A percentile compares a stretch with the other conserved stretches of the same genome.
phyloP scores from a whole-genome alignment of 2,797 vertebrate genomes.

The Acanthurus lineatus region DNA sequence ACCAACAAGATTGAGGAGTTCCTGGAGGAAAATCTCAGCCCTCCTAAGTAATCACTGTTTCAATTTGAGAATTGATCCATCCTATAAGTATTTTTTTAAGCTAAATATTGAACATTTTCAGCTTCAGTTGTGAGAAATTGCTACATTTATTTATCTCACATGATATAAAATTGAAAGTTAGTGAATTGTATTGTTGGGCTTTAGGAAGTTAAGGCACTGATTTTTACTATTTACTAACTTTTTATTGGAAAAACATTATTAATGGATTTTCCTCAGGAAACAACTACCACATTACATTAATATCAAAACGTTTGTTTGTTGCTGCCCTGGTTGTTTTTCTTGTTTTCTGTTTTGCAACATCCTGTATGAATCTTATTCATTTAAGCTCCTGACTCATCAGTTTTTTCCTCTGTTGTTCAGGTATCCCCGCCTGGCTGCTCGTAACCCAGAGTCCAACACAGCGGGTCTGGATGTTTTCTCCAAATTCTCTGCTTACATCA shows the following conservation, averaged over 20 bases:
- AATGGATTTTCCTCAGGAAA: no score
- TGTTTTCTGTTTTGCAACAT: neutral
- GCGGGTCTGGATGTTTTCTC: slow-evolving; percentile 93
- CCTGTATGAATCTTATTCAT: neutral
- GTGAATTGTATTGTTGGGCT: neutral
- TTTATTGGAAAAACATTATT: neutral
- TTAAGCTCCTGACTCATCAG: neutral
- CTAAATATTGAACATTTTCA: neutral
- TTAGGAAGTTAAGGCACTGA: no score
- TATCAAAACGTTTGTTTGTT: neutral
- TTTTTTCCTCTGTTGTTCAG: slow-evolving; percentile 64
- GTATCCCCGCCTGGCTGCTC: slow-evolving; percentile 90
- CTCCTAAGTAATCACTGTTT: slow-evolving; percentile 87
- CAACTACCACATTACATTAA: neutral
- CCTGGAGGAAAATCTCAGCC: slow-evolving; percentile 90
- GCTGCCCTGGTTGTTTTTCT: neutral
- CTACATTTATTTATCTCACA: neutral
- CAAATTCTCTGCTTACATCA: slow-evolving; percentile 95
- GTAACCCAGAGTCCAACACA: slow-evolving; percentile 94
- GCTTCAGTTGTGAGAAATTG: neutral
- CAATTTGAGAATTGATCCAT: no score
- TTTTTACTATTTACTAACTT: neutral
- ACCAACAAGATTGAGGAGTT: slow-evolving; percentile 97
- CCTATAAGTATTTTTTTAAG: neutral
- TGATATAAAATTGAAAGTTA: neutral